Percentiles rank a stretch among this genome's conserved stretches.
phyloP scores from a whole-genome alignment of 2,888 invertebrate species.

The Dolichomitus sp. region DNA sequence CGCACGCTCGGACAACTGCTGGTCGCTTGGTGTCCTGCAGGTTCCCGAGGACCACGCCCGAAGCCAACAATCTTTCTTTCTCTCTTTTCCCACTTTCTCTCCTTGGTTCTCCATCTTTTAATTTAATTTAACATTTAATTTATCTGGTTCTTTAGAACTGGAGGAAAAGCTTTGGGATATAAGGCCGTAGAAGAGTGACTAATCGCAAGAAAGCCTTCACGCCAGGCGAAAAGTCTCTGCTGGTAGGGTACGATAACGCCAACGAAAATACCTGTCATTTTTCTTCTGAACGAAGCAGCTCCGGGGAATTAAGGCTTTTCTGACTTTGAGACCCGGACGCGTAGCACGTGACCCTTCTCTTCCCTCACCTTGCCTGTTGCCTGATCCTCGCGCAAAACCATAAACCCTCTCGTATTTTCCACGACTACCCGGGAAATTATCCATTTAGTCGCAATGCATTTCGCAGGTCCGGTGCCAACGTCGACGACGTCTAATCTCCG shows the following conservation, averaged over 20 bases:
- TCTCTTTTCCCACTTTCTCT: neutral
- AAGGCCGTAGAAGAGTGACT: slow-evolving; percentile 42
- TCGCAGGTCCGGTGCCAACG: slow-evolving; percentile 17
- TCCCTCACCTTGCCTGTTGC: slow-evolving; percentile 14
- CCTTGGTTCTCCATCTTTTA: neutral
- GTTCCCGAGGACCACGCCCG: slow-evolving; percentile 39
- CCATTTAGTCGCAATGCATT: slow-evolving; percentile 46
- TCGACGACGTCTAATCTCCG: slow-evolving; percentile 38
- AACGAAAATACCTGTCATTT: slow-evolving; percentile 64
- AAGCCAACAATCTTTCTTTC: neutral
- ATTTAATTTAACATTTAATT: slow-evolving; percentile 53
- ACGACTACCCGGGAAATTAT: slow-evolving; percentile 53
- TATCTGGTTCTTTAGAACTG: slow-evolving; percentile 25
- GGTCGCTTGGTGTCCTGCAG: neutral
- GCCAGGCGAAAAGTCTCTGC: slow-evolving; percentile 43
- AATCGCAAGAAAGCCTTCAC: slow-evolving; percentile 53
- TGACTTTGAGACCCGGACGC: slow-evolving; percentile 24
- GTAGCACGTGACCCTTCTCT: slow-evolving; percentile 10
- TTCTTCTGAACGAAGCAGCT: slow-evolving; percentile 54
- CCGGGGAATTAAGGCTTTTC: slow-evolving; percentile 61
- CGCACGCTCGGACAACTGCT: slow-evolving; percentile 42
- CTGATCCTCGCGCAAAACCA: slow-evolving; percentile 54
- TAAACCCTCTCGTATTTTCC: slow-evolving; percentile 21
- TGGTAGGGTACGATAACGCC: slow-evolving; percentile 63
- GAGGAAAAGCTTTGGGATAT: neutral